Conservation (phyloP, 2,888 invertebrate genomes). For the Drosophila antonietae region DNA sequence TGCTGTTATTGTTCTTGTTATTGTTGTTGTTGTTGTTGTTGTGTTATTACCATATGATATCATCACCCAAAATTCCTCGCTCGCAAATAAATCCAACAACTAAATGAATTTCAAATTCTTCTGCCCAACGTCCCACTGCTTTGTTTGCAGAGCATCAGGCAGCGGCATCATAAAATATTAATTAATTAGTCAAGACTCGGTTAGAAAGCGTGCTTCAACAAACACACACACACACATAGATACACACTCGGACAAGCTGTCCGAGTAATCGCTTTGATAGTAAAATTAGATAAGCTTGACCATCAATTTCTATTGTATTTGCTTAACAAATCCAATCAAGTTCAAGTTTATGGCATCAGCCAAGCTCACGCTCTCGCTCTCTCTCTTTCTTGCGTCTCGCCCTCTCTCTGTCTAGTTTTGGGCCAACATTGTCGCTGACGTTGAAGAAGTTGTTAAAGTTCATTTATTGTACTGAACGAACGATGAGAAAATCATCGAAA, state of each 20-base stretch:
- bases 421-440: slow-evolving; percentile 43
- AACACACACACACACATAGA: slow-evolving; percentile 17
- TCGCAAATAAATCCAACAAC: slow-evolving; percentile 81
- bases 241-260: slow-evolving; percentile 22
- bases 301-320: slow-evolving; percentile 75
- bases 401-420: background rate
- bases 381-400: background rate
- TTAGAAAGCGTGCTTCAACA: slow-evolving; percentile 69
- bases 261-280: slow-evolving; percentile 54
- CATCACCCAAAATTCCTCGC: slow-evolving; percentile 83
- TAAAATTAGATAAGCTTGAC: slow-evolving; percentile 71
- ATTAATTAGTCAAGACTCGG: slow-evolving; percentile 68
- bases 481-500: slow-evolving; percentile 67
- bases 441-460: slow-evolving; percentile 75
- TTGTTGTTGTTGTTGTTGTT: slow-evolving; percentile 54
- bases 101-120: slow-evolving; percentile 77
- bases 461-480: slow-evolving; percentile 62
- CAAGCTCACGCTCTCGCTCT: slow-evolving; percentile 13
- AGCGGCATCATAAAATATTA: slow-evolving; percentile 76
- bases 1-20: slow-evolving; percentile 25
- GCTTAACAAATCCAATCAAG: slow-evolving; percentile 68
- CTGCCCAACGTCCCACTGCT: slow-evolving; percentile 67
- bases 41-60: slow-evolving; percentile 83
- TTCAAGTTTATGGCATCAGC: slow-evolving; percentile 69
- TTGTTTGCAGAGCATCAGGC: slow-evolving; percentile 73